Evolutionary conservation across 2,113 vertebrate species (phyloP).

Genomic region (Noctilio leporinus): DNA sequence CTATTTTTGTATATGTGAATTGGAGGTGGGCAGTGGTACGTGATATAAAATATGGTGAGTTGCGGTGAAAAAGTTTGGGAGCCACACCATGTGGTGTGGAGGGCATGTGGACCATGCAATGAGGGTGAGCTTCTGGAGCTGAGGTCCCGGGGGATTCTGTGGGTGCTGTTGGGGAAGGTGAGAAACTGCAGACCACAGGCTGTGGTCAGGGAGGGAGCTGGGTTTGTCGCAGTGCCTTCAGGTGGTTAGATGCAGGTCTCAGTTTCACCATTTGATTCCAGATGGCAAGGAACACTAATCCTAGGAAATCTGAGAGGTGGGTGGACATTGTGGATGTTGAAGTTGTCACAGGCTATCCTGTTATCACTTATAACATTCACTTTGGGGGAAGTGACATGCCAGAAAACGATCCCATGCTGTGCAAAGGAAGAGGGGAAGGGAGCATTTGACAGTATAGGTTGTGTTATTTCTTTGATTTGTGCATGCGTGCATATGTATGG

Average conservation of each 20-base stretch:
- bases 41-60: neutral
- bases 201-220: neutral
- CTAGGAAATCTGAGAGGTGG: neutral
- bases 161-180: neutral
- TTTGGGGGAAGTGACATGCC: too few species aligned
- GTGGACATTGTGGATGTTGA: neutral
- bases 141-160: neutral
- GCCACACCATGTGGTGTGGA: neutral
- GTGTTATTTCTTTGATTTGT: neutral
- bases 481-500: too few species aligned
- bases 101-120: neutral
- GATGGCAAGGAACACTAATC: neutral
- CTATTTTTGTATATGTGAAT: neutral
- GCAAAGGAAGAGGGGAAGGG: neutral
- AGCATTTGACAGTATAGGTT: neutral
- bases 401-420: neutral
- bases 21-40: neutral
- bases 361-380: neutral
- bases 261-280: neutral
- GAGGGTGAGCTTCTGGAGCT: neutral
- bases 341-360: neutral
- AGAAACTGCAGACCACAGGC: neutral
- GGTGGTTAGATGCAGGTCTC: neutral
- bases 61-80: neutral
- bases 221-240: neutral